Conservation (phyloP, 2,113 vertebrate species). For the Cephalophus harveyi region DNA sequence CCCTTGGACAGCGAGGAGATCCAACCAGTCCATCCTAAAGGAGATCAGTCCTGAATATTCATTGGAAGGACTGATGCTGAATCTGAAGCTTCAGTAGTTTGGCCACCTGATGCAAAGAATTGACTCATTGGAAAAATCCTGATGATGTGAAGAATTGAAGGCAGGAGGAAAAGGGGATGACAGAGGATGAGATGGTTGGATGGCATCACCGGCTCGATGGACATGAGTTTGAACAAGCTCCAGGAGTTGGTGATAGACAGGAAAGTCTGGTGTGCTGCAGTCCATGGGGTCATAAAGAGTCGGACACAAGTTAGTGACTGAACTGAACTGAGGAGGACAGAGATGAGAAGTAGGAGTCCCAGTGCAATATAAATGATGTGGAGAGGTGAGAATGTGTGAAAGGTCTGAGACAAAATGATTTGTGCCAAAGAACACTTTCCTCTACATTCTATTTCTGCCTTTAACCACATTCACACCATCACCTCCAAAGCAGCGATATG, state of each 20-base stretch:
- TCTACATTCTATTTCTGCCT: not conserved
- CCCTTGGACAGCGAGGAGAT: not conserved
- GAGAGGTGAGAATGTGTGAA: not conserved
- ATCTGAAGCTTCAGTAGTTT: not conserved
- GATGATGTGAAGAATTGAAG: not conserved
- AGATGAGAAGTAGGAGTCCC: not conserved
- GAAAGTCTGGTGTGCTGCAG: not conserved
- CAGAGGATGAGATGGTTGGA: not conserved
- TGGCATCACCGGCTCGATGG: fast-evolving
- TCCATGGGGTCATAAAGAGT: not conserved
- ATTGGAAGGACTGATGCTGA: not conserved
- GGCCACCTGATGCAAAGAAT: not conserved
- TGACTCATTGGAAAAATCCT: not conserved
- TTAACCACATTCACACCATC: not conserved
- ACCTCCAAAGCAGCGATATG: not conserved
- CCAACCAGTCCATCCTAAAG: not conserved
- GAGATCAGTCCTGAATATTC: not conserved
- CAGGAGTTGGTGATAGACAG: not conserved
- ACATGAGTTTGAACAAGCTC: not conserved
- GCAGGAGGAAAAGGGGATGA: not conserved
- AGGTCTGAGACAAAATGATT: not conserved
- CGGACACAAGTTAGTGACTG: not conserved
- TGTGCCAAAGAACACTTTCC: not conserved
- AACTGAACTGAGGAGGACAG: not conserved
- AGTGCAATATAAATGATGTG: fast-evolving